Evolutionary conservation across 2,797 vertebrate genomes (phyloP).

Genomic region (Halcyon badia): DNA sequence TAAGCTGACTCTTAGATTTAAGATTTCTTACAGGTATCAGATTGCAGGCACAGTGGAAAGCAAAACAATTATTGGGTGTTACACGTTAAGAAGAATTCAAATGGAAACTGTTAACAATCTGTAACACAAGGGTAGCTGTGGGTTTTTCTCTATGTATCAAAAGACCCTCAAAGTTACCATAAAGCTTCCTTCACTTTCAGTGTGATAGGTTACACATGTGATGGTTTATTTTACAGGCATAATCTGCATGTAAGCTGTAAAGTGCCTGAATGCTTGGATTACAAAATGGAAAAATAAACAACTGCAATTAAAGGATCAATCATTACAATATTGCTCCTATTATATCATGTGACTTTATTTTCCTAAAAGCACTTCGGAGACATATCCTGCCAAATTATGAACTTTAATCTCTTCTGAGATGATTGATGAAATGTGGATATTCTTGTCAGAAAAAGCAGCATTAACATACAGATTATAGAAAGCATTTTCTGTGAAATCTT

Average conservation of each 20-base stretch:
- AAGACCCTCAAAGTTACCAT: constrained; percentile 58
- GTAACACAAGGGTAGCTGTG: constrained; percentile 28
- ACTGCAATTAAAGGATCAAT: constrained; percentile 40
- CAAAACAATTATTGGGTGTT: constrained; percentile 69
- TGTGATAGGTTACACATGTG: constrained; percentile 60
- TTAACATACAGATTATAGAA: background rate
- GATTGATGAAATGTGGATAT: background rate
- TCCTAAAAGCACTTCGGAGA: constrained; percentile 41
- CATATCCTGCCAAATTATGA: constrained; percentile 10
- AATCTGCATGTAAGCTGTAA: constrained; percentile 48
- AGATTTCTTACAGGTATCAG: constrained; percentile 10
- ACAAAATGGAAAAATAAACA: constrained; percentile 46
- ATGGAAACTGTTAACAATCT: constrained; percentile 65
- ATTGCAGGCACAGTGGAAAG: constrained; percentile 59
- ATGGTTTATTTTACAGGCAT: constrained; percentile 60
- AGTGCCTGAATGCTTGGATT: constrained; percentile 24
- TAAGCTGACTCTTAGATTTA: constrained; percentile 45
- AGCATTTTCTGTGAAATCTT: background rate
- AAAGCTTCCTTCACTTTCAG: constrained; percentile 53
- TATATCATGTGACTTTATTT: background rate
- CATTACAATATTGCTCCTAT: background rate
- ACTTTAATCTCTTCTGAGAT: background rate
- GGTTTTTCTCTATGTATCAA: constrained; percentile 36
- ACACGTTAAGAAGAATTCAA: constrained; percentile 66
- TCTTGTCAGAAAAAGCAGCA: background rate